Evolutionary conservation across 1,140 invertebrate genomes (phyloP).

Genomic region (Bombus difficillimus): DNA sequence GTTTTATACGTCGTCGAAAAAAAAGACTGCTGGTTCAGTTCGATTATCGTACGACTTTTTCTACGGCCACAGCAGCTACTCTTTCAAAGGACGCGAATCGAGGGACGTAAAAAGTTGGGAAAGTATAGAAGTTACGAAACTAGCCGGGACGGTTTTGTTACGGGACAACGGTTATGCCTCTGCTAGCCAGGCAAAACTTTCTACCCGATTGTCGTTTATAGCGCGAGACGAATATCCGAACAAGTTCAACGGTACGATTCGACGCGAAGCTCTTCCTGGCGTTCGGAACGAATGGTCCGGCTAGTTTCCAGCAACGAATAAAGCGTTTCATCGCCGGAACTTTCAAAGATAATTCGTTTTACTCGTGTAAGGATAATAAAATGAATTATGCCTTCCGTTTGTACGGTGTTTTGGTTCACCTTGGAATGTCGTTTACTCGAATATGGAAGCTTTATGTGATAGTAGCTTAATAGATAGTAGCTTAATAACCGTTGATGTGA

Average conservation of each 20-base stretch:
- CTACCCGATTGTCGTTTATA: slow-evolving; percentile 40
- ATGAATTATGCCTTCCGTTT: not conserved
- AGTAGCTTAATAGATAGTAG: not conserved
- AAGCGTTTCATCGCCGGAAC: not conserved
- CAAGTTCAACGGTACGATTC: not conserved
- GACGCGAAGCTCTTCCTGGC: not conserved
- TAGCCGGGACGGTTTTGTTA: not conserved
- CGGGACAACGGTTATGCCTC: slow-evolving; percentile 21
- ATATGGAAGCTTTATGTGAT: not conserved
- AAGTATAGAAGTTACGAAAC: slow-evolving; percentile 16
- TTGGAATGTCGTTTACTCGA: not conserved
- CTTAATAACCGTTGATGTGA: not conserved
- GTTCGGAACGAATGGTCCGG: not conserved
- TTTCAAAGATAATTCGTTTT: not conserved
- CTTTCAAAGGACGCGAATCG: not conserved
- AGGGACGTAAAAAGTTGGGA: not conserved
- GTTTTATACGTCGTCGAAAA: not conserved
- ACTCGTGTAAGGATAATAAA: not conserved
- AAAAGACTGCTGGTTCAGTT: not conserved
- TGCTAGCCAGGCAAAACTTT: slow-evolving; percentile 21
- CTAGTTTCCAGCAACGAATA: not conserved
- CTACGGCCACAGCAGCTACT: not conserved
- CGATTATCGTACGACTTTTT: slow-evolving; percentile 25
- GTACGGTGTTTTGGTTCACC: not conserved
- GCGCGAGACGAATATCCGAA: slow-evolving; percentile 49